A percentile compares a stretch with the other conserved stretches of the same genome.
phyloP scores from a whole-genome alignment of 2,888 invertebrate species.

The Tanypteryx hageni region DNA sequence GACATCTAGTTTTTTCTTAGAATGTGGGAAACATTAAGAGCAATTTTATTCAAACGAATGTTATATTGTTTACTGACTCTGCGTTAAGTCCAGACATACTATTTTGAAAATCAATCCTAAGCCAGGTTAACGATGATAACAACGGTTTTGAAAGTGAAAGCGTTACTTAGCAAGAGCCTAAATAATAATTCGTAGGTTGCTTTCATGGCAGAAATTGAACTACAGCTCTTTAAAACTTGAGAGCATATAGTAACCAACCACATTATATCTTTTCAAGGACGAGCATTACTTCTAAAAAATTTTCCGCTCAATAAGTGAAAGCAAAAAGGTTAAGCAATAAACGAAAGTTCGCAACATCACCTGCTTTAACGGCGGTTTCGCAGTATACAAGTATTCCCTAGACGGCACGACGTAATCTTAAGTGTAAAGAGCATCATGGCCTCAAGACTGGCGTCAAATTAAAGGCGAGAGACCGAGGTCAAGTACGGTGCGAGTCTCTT shows the following conservation, averaged over 20 bases:
- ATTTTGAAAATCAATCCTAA: no score
- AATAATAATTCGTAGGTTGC: no score
- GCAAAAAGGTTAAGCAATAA: background rate
- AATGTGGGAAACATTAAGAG: no score
- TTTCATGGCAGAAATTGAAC: no score
- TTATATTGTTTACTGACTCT: no score
- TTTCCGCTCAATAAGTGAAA: background rate
- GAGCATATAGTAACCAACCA: background rate
- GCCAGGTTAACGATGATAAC: no score
- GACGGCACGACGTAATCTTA: background rate
- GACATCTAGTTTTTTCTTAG: no score
- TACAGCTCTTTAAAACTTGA: no score
- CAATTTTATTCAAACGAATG: no score
- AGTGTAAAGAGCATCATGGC: background rate
- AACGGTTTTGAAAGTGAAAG: no score
- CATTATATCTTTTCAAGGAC: background rate
- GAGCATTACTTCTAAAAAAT: background rate
- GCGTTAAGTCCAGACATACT: no score
- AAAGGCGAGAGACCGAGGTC: slow-evolving; percentile 9
- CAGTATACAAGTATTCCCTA: background rate
- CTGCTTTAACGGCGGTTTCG: background rate
- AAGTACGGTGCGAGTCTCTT: background rate
- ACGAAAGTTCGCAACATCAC: background rate
- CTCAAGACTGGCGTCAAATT: slow-evolving; percentile 10
- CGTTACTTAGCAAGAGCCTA: no score